phyloP scores from a whole-genome alignment of 2,113 vertebrate genomes.

The Pseudorectes ferrugineus region DNA sequence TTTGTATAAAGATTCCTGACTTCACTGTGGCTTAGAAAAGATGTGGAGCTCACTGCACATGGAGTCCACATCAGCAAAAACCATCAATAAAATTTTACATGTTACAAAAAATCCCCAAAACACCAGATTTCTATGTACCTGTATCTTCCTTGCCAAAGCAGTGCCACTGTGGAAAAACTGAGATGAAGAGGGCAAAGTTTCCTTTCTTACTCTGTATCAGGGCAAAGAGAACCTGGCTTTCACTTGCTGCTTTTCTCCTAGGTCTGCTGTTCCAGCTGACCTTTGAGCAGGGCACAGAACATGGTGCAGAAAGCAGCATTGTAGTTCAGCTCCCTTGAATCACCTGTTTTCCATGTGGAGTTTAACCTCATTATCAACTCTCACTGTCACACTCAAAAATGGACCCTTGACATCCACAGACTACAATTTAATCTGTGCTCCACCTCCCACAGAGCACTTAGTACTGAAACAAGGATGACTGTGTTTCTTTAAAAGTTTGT shows the following conservation, averaged over 20 bases:
- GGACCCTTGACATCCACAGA: slow-evolving; percentile 6
- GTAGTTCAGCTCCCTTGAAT: neutral
- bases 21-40: neutral
- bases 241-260: neutral
- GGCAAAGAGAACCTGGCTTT: neutral
- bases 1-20: neutral
- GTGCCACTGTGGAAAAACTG: neutral
- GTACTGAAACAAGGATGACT: slow-evolving; percentile 8
- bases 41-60: neutral
- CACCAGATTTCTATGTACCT: neutral
- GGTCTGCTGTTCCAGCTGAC: neutral
- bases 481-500: neutral
- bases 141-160: neutral
- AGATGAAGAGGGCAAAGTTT: neutral
- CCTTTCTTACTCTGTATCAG: neutral
- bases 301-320: neutral
- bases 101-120: neutral
- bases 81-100: neutral
- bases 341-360: neutral
- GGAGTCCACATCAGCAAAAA: neutral
- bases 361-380: slow-evolving; percentile 9
- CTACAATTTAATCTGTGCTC: neutral
- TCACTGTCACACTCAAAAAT: neutral
- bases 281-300: neutral
- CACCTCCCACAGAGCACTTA: slow-evolving; percentile 2